Base-by-base conservation (phyloP, 2,797 vertebrate species). In the Pampus argenteus region DNA sequence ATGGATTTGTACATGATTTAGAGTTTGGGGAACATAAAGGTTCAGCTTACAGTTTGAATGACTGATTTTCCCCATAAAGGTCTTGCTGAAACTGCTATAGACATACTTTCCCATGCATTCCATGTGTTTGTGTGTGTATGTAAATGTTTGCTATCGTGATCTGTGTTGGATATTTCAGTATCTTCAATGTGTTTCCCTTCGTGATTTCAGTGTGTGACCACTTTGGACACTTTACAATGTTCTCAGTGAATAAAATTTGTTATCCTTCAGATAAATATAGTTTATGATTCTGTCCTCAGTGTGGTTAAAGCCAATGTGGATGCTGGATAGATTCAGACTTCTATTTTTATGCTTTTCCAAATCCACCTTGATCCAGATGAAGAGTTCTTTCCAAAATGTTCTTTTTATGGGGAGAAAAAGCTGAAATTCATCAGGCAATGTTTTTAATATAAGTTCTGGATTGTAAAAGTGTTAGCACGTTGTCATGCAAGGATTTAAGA, bases 51-150 rank as follows among this genome's bases (percentile, higher is more conserved):
- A 18, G 78, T 68, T 86, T 84, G 76, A 68, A 76, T 79, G 48
- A 59, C 60, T 70, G 28, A 42, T 77, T 79, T 58, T 86, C 66
- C 76, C 55, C 55, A 66, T 86, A 65, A 83, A 78, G 67, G 57
- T 61, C 31, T 15, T 45, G 8, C 45, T 71, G 31, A 52, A 66
- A 79, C 60, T 75, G 77, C 75, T 68, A 68, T 38, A 86, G 50
- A 82, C 66, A 40, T 23, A 68, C 63, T 87, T 89, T 88, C 80
- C 74, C 87, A 90, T 80, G 85, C 81, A 88, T 91, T 91, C 82
- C 88, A 74, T 47, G 1, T 70, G n/a, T 62, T 63, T 78, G 26
- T 65, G 38, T 59, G 34, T 69, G 44, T 55, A 25, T 76, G 45
- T 54, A 42, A 73, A 59, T 10, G 52, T 77, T 71, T 69, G 45